Base-by-base conservation (phyloP, 2,888 invertebrate species). In the Andrena trimmerana region DNA sequence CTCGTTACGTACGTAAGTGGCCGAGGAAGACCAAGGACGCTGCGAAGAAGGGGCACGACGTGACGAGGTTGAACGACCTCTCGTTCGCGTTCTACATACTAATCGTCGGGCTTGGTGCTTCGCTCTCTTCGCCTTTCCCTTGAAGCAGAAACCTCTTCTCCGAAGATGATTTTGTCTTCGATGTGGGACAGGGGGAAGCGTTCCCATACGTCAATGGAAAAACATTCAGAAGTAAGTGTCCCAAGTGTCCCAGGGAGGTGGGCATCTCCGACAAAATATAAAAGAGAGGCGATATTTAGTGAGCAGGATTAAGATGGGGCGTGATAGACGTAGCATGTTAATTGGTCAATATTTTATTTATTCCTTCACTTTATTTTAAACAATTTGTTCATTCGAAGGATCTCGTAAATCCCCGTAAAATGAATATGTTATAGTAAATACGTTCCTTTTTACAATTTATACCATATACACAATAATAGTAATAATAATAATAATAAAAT, bases 351-450 rank as follows among this genome's bases (percentile, higher is more conserved):
- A 90, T 90, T 89, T 90, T 90, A 92, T 92, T 92, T 90, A 92
- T 91, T 92, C 84, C 90, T 90, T 91, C 87, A 90, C 88, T 92
- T 91, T 90, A 90, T 86, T 91, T 92, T 91, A 91, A 92, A 92
- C 91, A 92, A 91, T 92, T 91, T 91, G 90, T 90, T 92, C 90
- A 90, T 90, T 90, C 88, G 87, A 87, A 89, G 90, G 87, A 91
- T 87, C 75, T 81, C 86, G 76, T 83, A 81, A 85, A 85, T 87
- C 89, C 91, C 85, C 89, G 83, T 88, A 80, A 92, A 91, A 90
- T 92, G 90, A 92, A 92, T 91, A 91, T 90, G 90, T 90, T 91
- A 89, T 91, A 91, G 90, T 91, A 91, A 92, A 91, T 92, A 91
- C 87, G 89, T 89, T 90, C 83, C 90, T 91, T 91, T 92, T 92